phyloP scores from a whole-genome alignment of 2,888 invertebrate species.

The Syritta pipiens region DNA sequence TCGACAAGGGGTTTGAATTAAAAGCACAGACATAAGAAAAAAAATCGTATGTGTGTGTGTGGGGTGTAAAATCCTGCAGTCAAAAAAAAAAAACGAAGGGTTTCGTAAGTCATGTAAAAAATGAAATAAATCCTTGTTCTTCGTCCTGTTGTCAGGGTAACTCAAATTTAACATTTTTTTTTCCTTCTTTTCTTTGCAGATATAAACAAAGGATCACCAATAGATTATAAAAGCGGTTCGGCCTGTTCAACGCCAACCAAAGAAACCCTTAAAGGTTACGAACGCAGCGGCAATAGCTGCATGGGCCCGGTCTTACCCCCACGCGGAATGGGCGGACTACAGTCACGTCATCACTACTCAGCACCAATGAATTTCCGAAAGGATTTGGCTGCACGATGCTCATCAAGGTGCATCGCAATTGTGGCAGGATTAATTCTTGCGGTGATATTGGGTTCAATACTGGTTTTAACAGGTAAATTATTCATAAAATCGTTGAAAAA shows the following conservation, averaged over 20 bases:
- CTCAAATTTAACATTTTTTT: background rate
- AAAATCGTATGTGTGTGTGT: background rate
- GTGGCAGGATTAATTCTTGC: conserved; percentile 91
- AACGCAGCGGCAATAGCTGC: conserved; percentile 82
- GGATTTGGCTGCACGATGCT: conserved; percentile 91
- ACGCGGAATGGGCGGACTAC: conserved; percentile 81
- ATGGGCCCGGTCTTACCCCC: conserved; percentile 88
- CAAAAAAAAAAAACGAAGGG: conserved; percentile 46
- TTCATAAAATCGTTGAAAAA: background rate
- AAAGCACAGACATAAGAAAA: conserved; percentile 22
- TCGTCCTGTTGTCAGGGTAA: too few species aligned
- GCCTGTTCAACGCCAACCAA: conserved; percentile 93
- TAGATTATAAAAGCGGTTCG: conserved; percentile 92
- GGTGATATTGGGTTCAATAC: conserved; percentile 89
- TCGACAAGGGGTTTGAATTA: conserved; percentile 28
- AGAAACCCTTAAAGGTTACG: conserved; percentile 82
- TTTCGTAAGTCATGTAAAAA: conserved; percentile 41
- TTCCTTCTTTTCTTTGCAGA: conserved; percentile 81
- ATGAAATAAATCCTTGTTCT: background rate
- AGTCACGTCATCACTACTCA: conserved; percentile 87
- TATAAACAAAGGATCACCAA: conserved; percentile 92
- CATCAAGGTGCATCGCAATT: conserved; percentile 95
- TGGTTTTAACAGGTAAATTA: conserved; percentile 92
- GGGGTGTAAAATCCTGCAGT: too few species aligned
- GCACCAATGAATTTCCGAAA: conserved; percentile 93